Evolutionary conservation across 2,888 invertebrate species (phyloP), one percentile per base, ranked within the genome.

Genomic region (Branchinecta sandiegonensis): DNA sequence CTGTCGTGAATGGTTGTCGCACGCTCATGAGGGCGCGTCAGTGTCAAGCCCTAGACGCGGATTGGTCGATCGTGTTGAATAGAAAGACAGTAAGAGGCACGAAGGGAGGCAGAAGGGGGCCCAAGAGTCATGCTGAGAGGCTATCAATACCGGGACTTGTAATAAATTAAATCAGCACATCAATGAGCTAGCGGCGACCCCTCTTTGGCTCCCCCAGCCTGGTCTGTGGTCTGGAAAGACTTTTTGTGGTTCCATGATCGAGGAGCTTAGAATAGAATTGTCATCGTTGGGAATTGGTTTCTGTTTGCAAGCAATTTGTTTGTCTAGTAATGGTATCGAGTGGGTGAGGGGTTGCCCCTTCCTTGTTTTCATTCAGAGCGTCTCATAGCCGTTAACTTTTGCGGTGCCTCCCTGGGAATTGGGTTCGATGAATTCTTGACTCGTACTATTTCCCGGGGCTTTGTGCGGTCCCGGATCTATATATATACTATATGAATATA

Each of bases 91-190:
- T 56, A 56, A 56, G 63, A 56, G 63, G 63, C 63, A 17, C n/a
- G n/a, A 56, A 23, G 63, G 63, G 23, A 23, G 63, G 14, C n/a
- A 23, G 9, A 56, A 23, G 63, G 63, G 63, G 63, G 63, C 63
- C n/a, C n/a, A 56, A 56, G 63, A 56, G 23, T 56, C 63, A 56
- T 23, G 63, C 63, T 56, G 63, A 56, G 63, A 56, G 63, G 63
- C 63, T 56, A 56, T 56, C 63, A 56, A 56, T 56, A 56, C 11
- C 14, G 63, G 23, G 9, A 56, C 14, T 56, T 56, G 63, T 56
- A 56, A 56, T 56, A 56, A 56, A 56, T 56, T 56, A 56, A 56
- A 56, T 56, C 63, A 56, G 63, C 63, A 56, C 63, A 56, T 56
- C 63, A 56, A 56, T 56, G 63, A 56, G 63, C 23, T 8, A 37